phyloP scores from a whole-genome alignment of 2,797 vertebrate species.

The Melanotaenia trifasciata region DNA sequence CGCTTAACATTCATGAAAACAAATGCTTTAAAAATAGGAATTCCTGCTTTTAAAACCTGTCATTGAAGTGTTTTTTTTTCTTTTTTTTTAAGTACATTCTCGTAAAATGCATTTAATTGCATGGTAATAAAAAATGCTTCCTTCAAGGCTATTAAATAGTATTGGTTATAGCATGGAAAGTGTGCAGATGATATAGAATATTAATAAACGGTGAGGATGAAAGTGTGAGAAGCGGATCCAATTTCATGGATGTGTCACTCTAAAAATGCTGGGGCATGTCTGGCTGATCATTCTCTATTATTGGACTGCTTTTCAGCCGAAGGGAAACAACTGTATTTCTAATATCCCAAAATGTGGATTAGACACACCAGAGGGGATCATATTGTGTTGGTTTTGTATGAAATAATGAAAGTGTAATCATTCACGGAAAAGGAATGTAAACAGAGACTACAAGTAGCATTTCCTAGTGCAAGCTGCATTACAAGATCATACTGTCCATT shows the following conservation, averaged over 20 bases:
- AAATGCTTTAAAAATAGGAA: slow-evolving; percentile 25
- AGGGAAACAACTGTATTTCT: slow-evolving; percentile 69
- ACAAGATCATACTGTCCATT: slow-evolving; percentile 21
- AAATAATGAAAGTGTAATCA: slow-evolving; percentile 72
- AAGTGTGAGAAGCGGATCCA: slow-evolving; percentile 75
- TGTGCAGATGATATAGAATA: slow-evolving; percentile 72
- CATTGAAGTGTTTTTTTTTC: slow-evolving; percentile 9
- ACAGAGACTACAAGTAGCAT: slow-evolving; percentile 70
- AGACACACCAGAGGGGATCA: slow-evolving; percentile 68
- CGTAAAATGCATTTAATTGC: slow-evolving; percentile 58
- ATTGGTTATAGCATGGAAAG: slow-evolving; percentile 51
- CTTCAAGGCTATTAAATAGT: slow-evolving; percentile 65
- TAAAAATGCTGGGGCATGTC: slow-evolving; percentile 71
- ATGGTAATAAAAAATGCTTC: slow-evolving; percentile 65
- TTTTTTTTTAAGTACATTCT: slow-evolving; percentile 26
- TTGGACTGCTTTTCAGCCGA: slow-evolving; percentile 63
- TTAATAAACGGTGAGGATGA: slow-evolving; percentile 71
- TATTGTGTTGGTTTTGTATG: slow-evolving; percentile 66
- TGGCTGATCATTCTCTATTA: slow-evolving; percentile 74
- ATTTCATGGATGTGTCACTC: slow-evolving; percentile 81
- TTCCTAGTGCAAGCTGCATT: slow-evolving; percentile 34
- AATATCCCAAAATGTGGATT: slow-evolving; percentile 78
- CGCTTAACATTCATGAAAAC: slow-evolving; percentile 29
- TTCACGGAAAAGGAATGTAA: slow-evolving; percentile 66
- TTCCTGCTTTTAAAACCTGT: slow-evolving; percentile 20